phyloP scores from a whole-genome alignment of 2,797 vertebrate species.

The Balearica regulorum region DNA sequence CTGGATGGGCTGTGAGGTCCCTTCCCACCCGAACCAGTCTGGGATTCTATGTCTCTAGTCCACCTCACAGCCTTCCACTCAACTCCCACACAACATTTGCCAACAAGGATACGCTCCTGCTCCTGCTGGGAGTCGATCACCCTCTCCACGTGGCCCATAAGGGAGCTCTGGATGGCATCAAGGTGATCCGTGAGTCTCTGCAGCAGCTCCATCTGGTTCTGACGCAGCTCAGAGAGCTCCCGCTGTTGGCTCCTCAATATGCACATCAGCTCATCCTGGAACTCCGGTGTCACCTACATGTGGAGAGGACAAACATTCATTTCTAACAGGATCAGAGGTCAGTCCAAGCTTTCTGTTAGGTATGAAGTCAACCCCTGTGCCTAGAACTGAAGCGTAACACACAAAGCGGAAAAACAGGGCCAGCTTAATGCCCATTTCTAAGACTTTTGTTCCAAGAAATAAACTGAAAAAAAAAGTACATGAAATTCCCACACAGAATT shows the following conservation, averaged over 20 bases:
- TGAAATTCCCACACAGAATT: background rate
- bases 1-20: too few species aligned
- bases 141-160: slow-evolving; percentile 88
- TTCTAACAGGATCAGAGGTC: background rate
- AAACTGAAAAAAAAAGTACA: background rate
- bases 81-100: fast-evolving
- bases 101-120: slow-evolving; percentile 92
- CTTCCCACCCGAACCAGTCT: too few species aligned
- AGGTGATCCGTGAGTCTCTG: slow-evolving; percentile 82
- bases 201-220: slow-evolving; percentile 86
- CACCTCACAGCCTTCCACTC: background rate
- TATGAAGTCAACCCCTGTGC: background rate
- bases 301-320: background rate
- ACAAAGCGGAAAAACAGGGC: background rate
- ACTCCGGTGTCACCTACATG: slow-evolving; percentile 74
- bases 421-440: background rate
- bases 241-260: slow-evolving; percentile 90
- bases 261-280: slow-evolving; percentile 88
- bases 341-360: background rate
- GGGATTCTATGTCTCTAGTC: fast-evolving
- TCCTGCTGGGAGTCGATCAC: slow-evolving; percentile 87
- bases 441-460: background rate
- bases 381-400: background rate
- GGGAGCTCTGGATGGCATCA: slow-evolving; percentile 84
- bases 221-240: slow-evolving; percentile 86